Base-by-base conservation (phyloP, 1,140 invertebrate genomes). In the Oedothorax gibbosus region DNA sequence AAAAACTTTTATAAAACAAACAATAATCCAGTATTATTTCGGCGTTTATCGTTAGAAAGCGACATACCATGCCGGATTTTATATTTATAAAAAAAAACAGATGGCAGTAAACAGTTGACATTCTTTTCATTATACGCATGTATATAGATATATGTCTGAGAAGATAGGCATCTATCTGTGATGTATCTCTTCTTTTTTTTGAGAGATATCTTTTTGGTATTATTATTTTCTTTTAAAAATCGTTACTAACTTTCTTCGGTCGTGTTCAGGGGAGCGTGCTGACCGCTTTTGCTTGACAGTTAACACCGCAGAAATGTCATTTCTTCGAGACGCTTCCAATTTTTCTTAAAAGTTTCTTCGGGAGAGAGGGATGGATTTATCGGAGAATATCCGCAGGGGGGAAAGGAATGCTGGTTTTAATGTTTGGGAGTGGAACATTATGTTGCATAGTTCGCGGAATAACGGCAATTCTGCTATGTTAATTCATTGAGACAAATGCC, bases 201-300 rank as follows among this genome's bases (percentile, higher is more conserved):
- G n/a, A n/a, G n/a, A n/a, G n/a, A n/a, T 62, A 60, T 71, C 56
- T 56, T 12, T 8, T 56, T 62, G 35, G 9, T 72, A n/a, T 79
- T 64, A 51, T 79, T 54, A 35, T 77, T 77, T 77, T 77, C 60
- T 78, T 73, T 65, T 71, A 82, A 82, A 82, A 82, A 82, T 82
- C 80, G 80, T 82, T 82, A 82, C 80, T 53, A 82, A 73, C 69
- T 82, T 82, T 82, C 77, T 66, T 50, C 60, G 75, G 18, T 62
- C 75, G 64, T 66, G 66, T 73, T 49, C 80, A 62, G 7, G 69
- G 54, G 73, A 73, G 80, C 80, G 69, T 82, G 69, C 50, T 82
- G 80, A 82, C 80, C 80, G 80, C 80, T 82, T 82, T 73, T 65
- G 80, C 35, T 82, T 82, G 80, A 82, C 80, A 82, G 80, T 82